Evolutionary conservation across 1,140 invertebrate species (phyloP), one percentile per base, ranked within the genome.

Genomic region (Sycobia sp.): DNA sequence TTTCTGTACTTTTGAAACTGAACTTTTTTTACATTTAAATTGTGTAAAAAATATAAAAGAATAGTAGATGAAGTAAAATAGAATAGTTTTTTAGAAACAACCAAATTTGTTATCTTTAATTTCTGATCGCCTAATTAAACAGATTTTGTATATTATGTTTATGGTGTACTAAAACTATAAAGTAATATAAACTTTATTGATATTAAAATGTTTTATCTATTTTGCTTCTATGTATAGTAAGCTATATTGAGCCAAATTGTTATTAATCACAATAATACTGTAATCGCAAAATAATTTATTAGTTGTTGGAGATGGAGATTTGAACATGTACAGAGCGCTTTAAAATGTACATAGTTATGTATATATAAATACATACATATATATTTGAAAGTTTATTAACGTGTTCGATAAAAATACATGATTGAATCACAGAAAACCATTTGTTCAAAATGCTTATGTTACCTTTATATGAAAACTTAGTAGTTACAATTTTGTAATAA

Each of bases 311-410:
- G 38, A 13, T 62, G 59, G 25, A 51, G 54, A 38, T n/a, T n/a
- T 62, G 50, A 38, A 44, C 22, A 43, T 71, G 67, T 69, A 71
- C 63, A 71, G 64, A 67, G 39, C 61, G 61, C 36, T 62, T 69
- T 62, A 59, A 67, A 66, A 62, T 71, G 61, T 71, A 68, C 61
- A 68, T 66, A 66, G 18, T 62, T 60, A 41, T 49, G 46, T 23
- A 25, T 7, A 29, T 32, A 29, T 29, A 7, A 10, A 16, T 9
- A 47, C 4, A 50, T 18, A 50, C 4, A 56, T 55, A 49, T 58
- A 66, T 67, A 64, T 67, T 67, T 62, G 29, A 23, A 54, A 62
- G 44, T 62, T 62, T 62, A 39, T 65, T 60, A 46, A 53, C 63
- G 49, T 59, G 53, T 57, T 47, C 49, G 61, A 62, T 62, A 53